Conservation (phyloP, 2,888 invertebrate species). For the Drosophila mulleri region DNA sequence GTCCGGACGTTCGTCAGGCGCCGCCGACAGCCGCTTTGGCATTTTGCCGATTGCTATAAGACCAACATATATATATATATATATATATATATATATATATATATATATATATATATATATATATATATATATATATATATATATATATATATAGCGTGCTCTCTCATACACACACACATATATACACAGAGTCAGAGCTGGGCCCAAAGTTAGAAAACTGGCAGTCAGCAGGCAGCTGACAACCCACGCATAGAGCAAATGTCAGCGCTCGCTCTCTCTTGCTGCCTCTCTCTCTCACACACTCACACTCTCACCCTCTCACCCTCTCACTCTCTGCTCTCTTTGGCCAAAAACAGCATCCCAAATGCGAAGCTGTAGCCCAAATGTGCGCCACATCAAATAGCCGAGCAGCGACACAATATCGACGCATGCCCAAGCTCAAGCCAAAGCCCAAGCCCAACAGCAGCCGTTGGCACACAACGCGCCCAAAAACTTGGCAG, state of each 20-base stretch:
- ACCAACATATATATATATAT: constrained; percentile 4
- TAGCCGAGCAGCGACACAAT: constrained; percentile 16
- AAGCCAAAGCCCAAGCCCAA: constrained; percentile 23
- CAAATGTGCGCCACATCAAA: constrained; percentile 19
- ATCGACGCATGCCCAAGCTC: constrained; percentile 52
- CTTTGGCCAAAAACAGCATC: constrained; percentile 33
- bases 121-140: not conserved
- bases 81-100: not conserved
- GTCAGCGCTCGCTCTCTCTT: constrained; percentile 4
- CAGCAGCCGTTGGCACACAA: constrained; percentile 30
- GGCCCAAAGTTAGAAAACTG: constrained; percentile 13
- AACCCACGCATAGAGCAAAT: constrained; percentile 34
- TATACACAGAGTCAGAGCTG: not conserved
- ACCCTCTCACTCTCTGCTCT: not conserved
- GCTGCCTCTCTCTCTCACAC: not conserved
- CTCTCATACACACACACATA: constrained; percentile 1
- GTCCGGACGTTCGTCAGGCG: constrained; percentile 47
- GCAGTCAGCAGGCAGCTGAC: constrained; percentile 46
- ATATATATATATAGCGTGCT: too few relatives aligned
- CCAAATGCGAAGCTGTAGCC: constrained; percentile 32
- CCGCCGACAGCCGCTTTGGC: constrained; percentile 42
- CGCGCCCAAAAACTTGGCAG: constrained; percentile 50
- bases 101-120: not conserved
- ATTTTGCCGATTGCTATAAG: constrained; percentile 32
- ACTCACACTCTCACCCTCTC: not conserved